A percentile compares a stretch with the other conserved stretches of the same genome.
Conservation (phyloP, 2,113 vertebrate species). For the Colaptes auratus region DNA sequence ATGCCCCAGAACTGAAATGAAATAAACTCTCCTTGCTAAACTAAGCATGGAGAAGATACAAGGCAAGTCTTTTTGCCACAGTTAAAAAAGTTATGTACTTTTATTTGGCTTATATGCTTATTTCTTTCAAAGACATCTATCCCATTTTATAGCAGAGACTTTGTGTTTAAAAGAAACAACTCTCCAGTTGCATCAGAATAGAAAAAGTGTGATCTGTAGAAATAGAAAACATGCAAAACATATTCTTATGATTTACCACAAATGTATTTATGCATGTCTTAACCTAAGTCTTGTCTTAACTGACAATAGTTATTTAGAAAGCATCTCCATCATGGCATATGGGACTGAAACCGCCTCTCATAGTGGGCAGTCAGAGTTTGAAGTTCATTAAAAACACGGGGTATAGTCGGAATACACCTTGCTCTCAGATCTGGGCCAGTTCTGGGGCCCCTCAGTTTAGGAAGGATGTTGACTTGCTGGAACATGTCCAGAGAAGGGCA, state of each 20-base stretch:
- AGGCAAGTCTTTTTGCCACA: not conserved
- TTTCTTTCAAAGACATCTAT: not conserved
- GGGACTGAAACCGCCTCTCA: too few relatives aligned
- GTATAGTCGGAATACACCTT: too few relatives aligned
- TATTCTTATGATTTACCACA: not conserved
- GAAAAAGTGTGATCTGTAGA: not conserved
- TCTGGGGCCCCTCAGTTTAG: too few relatives aligned
- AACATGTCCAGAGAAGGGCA: too few relatives aligned
- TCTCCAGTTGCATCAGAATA: not conserved
- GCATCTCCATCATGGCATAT: too few relatives aligned
- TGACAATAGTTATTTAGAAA: too few relatives aligned
- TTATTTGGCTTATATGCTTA: not conserved
- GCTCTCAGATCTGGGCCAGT: too few relatives aligned
- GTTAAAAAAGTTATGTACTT: not conserved
- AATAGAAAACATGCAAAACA: not conserved
- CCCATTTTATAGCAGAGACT: not conserved
- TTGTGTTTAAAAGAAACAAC: not conserved
- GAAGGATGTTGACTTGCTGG: too few relatives aligned
- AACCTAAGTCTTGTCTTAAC: too few relatives aligned
- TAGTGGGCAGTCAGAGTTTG: too few relatives aligned
- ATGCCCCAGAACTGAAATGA: not conserved
- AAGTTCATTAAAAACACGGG: too few relatives aligned
- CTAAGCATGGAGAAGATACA: not conserved
- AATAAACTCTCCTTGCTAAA: not conserved
- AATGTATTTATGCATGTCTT: too few relatives aligned